These are phyloP conservation scores for Hydractinia symbiolongicarpus DNA, from an alignment of 30 jellyfish, hydroid and myxozoan genomes.

Conservation along the genomic window DNA sequence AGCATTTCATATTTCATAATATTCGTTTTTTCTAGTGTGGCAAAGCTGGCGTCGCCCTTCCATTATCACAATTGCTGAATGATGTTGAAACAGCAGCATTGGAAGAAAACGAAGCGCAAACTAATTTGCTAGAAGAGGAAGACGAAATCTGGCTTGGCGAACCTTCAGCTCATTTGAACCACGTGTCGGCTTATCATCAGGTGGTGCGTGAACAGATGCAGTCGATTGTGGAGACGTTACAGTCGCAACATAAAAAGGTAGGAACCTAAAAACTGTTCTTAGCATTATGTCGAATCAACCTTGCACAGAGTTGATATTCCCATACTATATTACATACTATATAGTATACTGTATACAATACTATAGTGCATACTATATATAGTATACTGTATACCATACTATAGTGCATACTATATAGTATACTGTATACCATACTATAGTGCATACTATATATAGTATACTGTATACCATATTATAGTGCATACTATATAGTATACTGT, in stretches of 20 bases:
- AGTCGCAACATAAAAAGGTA: slow-evolving; percentile 75
- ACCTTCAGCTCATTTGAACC: slow-evolving; percentile 97
- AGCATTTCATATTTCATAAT: background rate
- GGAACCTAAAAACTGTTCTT: no score
- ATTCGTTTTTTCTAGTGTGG: slow-evolving; percentile 54
- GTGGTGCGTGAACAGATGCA: slow-evolving; percentile 95
- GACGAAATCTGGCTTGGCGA: slow-evolving; percentile 99
- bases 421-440: no score
- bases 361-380: no score
- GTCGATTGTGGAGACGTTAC: slow-evolving; percentile 60
- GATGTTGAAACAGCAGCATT: slow-evolving; percentile 48
- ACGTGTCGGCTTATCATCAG: slow-evolving; percentile 95
- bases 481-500: no score
- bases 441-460: no score
- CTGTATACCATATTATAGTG: no score
- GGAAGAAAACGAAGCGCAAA: slow-evolving; percentile 32
- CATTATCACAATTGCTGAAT: slow-evolving; percentile 69
- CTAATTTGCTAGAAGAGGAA: slow-evolving; percentile 56
- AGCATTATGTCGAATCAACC: no score
- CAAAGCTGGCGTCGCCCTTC: slow-evolving; percentile 77
- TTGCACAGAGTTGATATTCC: no score
- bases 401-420: no score
- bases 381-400: no score
- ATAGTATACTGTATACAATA: no score
- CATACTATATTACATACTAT: no score